A percentile compares a stretch with the other conserved stretches of the same genome.
These are phyloP conservation scores for Apotomis capreana DNA, from an alignment of 2,888 invertebrate species.

Conservation along the genomic window DNA sequence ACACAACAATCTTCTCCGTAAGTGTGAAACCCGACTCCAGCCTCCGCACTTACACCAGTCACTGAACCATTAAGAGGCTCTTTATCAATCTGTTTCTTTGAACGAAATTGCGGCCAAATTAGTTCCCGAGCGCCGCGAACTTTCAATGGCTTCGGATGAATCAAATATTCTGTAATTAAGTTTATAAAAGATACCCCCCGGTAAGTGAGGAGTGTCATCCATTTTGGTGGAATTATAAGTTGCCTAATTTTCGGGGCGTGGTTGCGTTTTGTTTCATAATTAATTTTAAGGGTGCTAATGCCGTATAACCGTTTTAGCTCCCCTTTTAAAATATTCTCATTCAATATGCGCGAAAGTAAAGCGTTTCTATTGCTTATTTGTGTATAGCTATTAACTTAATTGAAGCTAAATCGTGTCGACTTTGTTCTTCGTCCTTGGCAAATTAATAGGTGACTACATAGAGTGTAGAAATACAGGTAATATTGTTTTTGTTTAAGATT, in stretches of 20 bases:
- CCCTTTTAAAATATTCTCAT: background rate
- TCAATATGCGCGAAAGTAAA: background rate
- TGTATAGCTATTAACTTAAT: no score
- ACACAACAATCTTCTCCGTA: no score
- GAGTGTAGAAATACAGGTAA: no score
- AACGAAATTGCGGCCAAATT: constrained; percentile 25
- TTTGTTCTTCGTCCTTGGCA: no score
- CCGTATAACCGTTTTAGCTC: background rate
- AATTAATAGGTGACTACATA: no score
- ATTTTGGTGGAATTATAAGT: background rate
- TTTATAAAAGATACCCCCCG: constrained; percentile 35
- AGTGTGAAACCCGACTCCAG: background rate
- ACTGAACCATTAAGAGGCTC: background rate
- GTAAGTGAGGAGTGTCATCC: background rate
- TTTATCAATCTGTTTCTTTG: constrained; percentile 23
- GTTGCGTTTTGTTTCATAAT: background rate
- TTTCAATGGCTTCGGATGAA: constrained; percentile 42
- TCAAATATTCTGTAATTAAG: constrained; percentile 50
- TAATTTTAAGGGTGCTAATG: background rate
- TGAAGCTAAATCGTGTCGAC: no score
- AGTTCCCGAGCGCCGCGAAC: constrained; percentile 1
- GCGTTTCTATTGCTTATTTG: background rate
- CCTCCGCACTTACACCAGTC: background rate
- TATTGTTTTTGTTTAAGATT: no score
- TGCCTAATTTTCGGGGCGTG: background rate